Percentiles rank a stretch among this genome's conserved stretches.
Evolutionary conservation across 2,888 invertebrate genomes (phyloP).

Genomic region (Nephrotoma flavescens): DNA sequence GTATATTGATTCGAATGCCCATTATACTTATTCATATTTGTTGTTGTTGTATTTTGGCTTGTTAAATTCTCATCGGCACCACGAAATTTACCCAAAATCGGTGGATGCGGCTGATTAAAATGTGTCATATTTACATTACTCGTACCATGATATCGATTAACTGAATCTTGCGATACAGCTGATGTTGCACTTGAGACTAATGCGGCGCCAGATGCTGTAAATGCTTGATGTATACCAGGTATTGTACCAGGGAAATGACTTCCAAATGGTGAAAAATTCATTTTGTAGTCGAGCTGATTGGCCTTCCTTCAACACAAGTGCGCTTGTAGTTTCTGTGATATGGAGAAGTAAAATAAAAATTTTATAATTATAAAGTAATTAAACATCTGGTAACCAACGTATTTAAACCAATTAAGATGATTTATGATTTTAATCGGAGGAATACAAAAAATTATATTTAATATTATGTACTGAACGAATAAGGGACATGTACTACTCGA

Average conservation of each 20-base stretch:
- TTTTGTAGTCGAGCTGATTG: constrained; percentile 25
- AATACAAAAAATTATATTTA: not conserved
- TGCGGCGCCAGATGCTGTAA: constrained; percentile 40
- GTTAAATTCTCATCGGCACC: constrained; percentile 28
- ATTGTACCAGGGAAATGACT: constrained; percentile 63
- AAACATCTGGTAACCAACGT: not conserved
- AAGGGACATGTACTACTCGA: not conserved
- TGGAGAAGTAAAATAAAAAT: not conserved
- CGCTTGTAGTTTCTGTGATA: not conserved
- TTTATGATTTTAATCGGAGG: not conserved
- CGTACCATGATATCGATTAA: constrained; percentile 25
- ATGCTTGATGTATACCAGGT: constrained; percentile 63
- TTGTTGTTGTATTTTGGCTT: constrained; percentile 26
- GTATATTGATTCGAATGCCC: constrained; percentile 21
- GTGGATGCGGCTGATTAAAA: constrained; percentile 38
- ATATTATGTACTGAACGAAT: not conserved
- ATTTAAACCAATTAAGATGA: not conserved
- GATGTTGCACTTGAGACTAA: constrained; percentile 44
- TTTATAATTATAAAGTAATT: not conserved
- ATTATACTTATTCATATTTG: constrained; percentile 39
- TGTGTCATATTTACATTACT: constrained; percentile 30
- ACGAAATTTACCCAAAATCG: constrained; percentile 46
- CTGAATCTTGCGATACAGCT: constrained; percentile 18
- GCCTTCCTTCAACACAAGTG: not conserved
- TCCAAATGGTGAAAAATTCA: constrained; percentile 80